Evolutionary conservation across 2,797 vertebrate genomes (phyloP), one percentile per base, ranked within the genome.

Genomic region (Chiloscyllium punctatum): DNA sequence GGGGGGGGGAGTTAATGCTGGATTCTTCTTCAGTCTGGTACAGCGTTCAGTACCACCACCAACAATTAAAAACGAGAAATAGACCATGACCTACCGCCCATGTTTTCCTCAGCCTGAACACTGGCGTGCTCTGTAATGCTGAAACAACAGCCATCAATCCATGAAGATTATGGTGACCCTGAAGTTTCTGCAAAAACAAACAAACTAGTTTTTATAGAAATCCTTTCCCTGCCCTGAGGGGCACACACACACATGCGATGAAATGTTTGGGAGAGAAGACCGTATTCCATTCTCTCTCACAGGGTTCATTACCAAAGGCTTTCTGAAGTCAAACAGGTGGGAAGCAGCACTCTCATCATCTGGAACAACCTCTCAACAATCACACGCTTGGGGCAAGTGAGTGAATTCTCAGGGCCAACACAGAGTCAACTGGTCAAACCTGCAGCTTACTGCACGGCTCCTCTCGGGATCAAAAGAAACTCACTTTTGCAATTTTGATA

Each of bases 401-500:
- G 57, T 48, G 42, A 48, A 48, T 48, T 53, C 86, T 84, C 37
- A 84, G 37, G 13, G 7, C 27, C 82, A 13, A 37, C 4, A 69
- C 77, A 16, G 27, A 25, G 23, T 53, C 8, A 48, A 9, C 42
- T 25, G 21, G 11, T 25, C 48, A 88, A 57, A 53, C 48, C 48
- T 51, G 48, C 25, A 87, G 25, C 8, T 13, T 53, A 13, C 9
- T 30, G 21, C 88, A n/a, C 18, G 66, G 53, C 15, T 33, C 66
- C 2, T 66, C 88, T 68, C 4, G 8, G 3, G 30, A 8, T 18
- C n/a, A 66, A 33, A 15, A 68, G 25, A 57, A 30, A 88, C 88
- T 91, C n/a, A 91, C 57, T 25, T 62, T 91, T 37, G 88, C 88
- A n/a, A 91, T 91, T 66, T 91, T 91, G 57, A 91, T 66, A 23